Base-by-base conservation (phyloP, 2,113 vertebrate species). In the Tragulus kanchil region DNA sequence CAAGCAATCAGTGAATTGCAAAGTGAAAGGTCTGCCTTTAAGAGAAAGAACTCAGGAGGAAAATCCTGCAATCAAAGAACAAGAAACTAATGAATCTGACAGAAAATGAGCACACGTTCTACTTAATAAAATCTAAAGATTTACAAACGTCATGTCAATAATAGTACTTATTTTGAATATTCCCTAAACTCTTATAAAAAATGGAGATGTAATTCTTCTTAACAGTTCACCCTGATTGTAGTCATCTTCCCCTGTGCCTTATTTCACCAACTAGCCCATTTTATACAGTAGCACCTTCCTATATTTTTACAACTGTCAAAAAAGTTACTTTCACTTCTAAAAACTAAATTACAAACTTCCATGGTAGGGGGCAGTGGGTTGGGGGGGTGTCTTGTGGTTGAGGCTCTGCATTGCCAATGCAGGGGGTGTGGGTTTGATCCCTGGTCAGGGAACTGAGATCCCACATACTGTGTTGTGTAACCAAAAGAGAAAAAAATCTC, bases 251-350 rank as follows among this genome's bases (percentile, higher is more conserved):
- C 45, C 58, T 11, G 5, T 42, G 86, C 28, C n/a, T 95, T 75
- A 50, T 59, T 92, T 69, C 6, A 8, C 79, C 56, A 88, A 77
- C 36, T 95, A 84, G 62, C 19, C 50, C n/a, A 2, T 61, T 81
- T 62, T 54, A 67, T 89, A 19, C 45, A 42, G 42, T 45, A 6
- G 48, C 61, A 84, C 85, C 71, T 92, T 54, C 59, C 61, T 61
- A 26, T 45, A 75, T 42, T 50, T 97, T 75, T 61, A 78, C 21
- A 92, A 59, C 95, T 98, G 97, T 97, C 98, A 98, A 85, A 92
- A 93, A 97, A 89, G 75, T 98, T 95, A 97, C 83, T 83, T 84
- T 78, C 78, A 90, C 85, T 89, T 97, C 85, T 96, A 94, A 81
- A 75, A 95, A 6, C 14, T 26, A 25, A 97, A 58, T 75, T 84